Percentiles rank a stretch among this genome's conserved stretches.
phyloP scores from a whole-genome alignment of 2,888 invertebrate genomes.

The Napeogenes inachia region DNA sequence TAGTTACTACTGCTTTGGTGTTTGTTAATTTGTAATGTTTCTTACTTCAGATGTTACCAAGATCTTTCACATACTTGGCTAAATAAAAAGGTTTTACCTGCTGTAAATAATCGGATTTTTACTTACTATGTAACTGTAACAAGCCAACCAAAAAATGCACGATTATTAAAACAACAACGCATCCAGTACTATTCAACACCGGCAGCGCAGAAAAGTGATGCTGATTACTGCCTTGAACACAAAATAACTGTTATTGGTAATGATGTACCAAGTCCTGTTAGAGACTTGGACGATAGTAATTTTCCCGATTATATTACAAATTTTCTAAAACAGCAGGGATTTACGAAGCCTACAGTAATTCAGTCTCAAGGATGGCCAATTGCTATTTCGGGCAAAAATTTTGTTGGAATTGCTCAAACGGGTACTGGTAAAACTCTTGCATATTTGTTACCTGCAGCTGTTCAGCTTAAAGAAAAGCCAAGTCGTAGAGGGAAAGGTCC shows the following conservation, averaged over 20 bases:
- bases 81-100: conserved; percentile 29
- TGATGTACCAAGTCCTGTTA: conserved; percentile 84
- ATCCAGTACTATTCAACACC: conserved; percentile 50
- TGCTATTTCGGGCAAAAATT: conserved; percentile 85
- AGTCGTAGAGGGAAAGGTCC: conserved; percentile 86
- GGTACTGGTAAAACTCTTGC: conserved; percentile 88
- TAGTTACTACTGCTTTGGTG: neutral
- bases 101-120: conserved; percentile 9
- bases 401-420: conserved; percentile 92
- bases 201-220: conserved; percentile 69
- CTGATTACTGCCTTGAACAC: conserved; percentile 79
- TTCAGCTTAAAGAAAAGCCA: conserved; percentile 88
- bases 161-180: conserved; percentile 28
- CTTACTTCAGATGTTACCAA: conserved; percentile 45
- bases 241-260: conserved; percentile 86
- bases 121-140: conserved; percentile 1
- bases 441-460: conserved; percentile 87
- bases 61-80: conserved; percentile 36
- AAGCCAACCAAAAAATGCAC: conserved; percentile 7
- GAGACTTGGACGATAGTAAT: conserved; percentile 84
- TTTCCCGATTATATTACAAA: conserved; percentile 85
- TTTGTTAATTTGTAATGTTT: conserved; percentile 8
- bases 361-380: conserved; percentile 92
- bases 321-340: conserved; percentile 79
- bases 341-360: conserved; percentile 86